Conservation (phyloP, 1,140 invertebrate genomes). For the Leptinotarsa lineolata region DNA sequence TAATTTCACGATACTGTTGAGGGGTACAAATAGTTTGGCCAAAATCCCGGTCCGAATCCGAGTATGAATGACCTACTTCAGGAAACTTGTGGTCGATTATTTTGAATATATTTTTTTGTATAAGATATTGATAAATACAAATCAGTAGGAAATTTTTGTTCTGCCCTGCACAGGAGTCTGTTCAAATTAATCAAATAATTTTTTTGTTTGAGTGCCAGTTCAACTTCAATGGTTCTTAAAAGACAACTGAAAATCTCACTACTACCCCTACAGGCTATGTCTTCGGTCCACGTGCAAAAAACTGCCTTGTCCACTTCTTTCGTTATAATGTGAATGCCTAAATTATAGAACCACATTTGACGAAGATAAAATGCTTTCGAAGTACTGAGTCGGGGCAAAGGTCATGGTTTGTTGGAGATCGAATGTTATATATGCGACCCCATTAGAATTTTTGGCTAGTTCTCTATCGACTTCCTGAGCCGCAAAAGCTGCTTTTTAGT, state of each 20-base stretch:
- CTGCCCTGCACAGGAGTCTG: slow-evolving; percentile 39
- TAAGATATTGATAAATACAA: slow-evolving; percentile 15
- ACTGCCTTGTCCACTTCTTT: slow-evolving; percentile 6
- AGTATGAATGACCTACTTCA: background rate
- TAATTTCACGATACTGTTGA: background rate
- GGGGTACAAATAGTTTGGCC: background rate
- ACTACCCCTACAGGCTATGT: slow-evolving; percentile 32
- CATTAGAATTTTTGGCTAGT: background rate
- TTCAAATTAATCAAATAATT: slow-evolving; percentile 35
- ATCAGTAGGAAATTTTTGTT: slow-evolving; percentile 40
- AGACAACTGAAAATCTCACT: slow-evolving; percentile 16
- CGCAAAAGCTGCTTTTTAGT: slow-evolving; percentile 29
- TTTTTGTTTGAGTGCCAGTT: too few species aligned
- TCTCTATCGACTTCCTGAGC: slow-evolving; percentile 23
- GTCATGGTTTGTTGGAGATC: slow-evolving; percentile 43
- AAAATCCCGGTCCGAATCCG: background rate
- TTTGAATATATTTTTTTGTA: background rate
- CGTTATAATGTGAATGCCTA: slow-evolving; percentile 34
- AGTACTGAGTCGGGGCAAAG: slow-evolving; percentile 37
- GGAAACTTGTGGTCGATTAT: slow-evolving; percentile 20
- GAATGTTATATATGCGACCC: slow-evolving; percentile 39
- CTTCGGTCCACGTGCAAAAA: slow-evolving; percentile 37
- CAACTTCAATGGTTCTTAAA: background rate
- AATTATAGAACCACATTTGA: slow-evolving; percentile 45
- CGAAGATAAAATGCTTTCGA: slow-evolving; percentile 44